phyloP scores from a whole-genome alignment of 2,113 vertebrate genomes.

The Coregonus clupeaformis region DNA sequence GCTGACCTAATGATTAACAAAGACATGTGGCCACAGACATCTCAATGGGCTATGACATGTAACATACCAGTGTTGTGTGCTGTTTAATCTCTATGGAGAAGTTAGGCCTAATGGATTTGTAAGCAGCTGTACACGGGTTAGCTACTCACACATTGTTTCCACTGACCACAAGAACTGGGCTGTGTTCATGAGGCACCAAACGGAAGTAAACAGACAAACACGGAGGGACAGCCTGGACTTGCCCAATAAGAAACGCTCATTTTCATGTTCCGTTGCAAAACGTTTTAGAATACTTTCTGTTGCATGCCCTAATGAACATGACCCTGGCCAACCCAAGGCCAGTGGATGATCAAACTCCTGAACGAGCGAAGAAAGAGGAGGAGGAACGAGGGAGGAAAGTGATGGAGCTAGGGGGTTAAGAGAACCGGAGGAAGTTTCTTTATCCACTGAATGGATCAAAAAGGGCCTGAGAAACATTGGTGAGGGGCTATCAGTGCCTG shows the following conservation, averaged over 20 bases:
- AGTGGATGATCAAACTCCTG: not conserved
- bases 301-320: not conserved
- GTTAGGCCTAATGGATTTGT: not conserved
- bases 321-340: constrained; percentile 38
- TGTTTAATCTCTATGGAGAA: constrained; percentile 12
- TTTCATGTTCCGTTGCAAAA: no score
- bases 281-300: not conserved
- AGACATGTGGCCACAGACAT: constrained; percentile 41
- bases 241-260: no score
- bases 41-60: constrained; percentile 58
- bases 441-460: constrained; percentile 37
- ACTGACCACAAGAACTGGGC: constrained; percentile 38
- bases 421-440: constrained; percentile 14
- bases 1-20: constrained; percentile 19
- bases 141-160: constrained; percentile 12
- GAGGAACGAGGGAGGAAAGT: constrained; percentile 18
- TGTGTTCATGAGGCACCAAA: not conserved
- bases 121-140: constrained; percentile 49
- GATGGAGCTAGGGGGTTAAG: constrained; percentile 5
- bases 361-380: constrained; percentile 35
- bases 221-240: no score
- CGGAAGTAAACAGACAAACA: no score
- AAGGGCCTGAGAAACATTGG: constrained; percentile 21
- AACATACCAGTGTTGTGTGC: constrained; percentile 63
- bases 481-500: constrained; percentile 21